Conservation (phyloP, 2,797 vertebrate genomes). For the Ctenosaura bakeri region DNA sequence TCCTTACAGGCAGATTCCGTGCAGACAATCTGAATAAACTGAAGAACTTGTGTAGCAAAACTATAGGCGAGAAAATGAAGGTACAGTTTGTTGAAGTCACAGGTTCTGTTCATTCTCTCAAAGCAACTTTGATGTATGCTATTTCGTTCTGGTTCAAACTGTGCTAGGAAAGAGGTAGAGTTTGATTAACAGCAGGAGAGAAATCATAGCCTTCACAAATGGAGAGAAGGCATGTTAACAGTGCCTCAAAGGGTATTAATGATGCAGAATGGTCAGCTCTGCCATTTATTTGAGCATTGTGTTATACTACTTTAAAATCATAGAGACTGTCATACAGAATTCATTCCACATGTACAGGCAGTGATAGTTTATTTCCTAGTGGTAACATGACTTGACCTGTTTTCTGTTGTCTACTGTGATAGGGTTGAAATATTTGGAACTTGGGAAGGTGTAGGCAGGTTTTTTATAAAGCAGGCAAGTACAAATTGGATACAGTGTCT, state of each 20-base stretch:
- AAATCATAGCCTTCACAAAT: neutral
- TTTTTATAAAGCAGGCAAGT: neutral
- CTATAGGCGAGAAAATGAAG: constrained; percentile 99
- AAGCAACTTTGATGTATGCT: neutral
- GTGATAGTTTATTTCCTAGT: no score
- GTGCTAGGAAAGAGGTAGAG: neutral
- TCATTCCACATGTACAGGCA: neutral
- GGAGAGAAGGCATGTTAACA: neutral
- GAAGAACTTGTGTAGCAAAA: constrained; percentile 98
- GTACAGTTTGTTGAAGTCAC: constrained; percentile 73
- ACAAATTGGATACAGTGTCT: neutral
- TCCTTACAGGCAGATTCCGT: constrained; percentile 89
- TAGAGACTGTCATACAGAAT: neutral
- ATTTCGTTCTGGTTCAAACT: neutral
- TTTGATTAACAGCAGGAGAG: neutral
- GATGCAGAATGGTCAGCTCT: neutral
- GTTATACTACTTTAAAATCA: neutral
- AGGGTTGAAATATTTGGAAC: neutral
- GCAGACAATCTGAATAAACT: constrained; percentile 96
- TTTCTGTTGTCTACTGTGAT: neutral
- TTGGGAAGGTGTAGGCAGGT: neutral
- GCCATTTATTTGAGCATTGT: neutral
- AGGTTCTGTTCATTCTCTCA: constrained; percentile 8
- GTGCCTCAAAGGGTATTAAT: neutral
- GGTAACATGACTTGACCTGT: no score